Conservation (phyloP, 2,797 vertebrate genomes). For the Rhincodon typus region DNA sequence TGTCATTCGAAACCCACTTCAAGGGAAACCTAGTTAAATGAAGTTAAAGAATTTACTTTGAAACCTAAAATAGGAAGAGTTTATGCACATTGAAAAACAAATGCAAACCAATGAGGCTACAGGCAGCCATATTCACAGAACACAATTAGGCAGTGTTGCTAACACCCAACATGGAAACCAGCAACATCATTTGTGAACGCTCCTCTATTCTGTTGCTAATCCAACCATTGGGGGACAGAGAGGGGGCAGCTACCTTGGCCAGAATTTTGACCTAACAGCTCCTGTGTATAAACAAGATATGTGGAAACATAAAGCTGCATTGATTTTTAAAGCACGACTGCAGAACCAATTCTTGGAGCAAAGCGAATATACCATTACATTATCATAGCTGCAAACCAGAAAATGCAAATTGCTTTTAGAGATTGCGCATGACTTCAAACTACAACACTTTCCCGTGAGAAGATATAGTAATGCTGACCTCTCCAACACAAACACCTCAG, state of each 20-base stretch:
- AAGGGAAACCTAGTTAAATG: not conserved
- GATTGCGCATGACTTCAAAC: not conserved
- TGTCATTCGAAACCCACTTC: not conserved
- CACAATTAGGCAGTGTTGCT: not conserved
- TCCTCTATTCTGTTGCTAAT: not conserved
- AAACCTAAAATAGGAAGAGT: not conserved
- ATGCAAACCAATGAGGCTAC: not conserved
- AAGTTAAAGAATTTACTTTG: not conserved
- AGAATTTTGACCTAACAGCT: not conserved
- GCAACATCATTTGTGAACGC: not conserved
- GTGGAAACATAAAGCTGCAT: not conserved
- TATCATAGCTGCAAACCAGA: not conserved
- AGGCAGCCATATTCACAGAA: not conserved
- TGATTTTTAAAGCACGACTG: not conserved
- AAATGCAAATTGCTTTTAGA: not conserved
- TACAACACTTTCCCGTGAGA: not conserved
- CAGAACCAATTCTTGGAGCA: not conserved
- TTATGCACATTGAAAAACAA: not conserved
- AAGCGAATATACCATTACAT: not conserved
- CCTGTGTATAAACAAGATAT: not conserved
- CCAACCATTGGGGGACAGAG: not conserved
- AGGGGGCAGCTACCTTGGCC: not conserved
- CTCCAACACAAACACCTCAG: not conserved
- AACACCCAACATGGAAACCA: not conserved
- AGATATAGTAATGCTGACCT: not conserved